Evolutionary conservation across 2,113 vertebrate genomes (phyloP), one percentile per base, ranked within the genome.

Genomic region (Onychorhynchus coronatus): DNA sequence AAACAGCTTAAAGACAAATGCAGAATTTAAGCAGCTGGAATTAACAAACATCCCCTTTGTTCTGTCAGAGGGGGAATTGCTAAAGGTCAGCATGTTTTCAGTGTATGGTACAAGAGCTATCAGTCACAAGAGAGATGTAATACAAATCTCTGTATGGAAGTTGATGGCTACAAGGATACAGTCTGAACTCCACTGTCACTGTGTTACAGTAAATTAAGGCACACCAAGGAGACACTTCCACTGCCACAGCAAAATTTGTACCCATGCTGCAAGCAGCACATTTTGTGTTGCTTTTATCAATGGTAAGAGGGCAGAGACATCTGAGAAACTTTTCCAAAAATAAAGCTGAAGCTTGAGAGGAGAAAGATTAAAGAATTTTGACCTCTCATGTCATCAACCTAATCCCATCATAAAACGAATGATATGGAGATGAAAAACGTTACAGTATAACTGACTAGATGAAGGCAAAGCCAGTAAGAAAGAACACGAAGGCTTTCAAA

Each of bases 41-140:
- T 73, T 76, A 96, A 88, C 62, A 88, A 66, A 63, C 62, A 61
- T 19, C 11, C 35, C n/a, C 81, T 91, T 91, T 93, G 70, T 94
- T 90, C 55, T 27, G 53, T 46, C 6, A 17, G 88, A 91, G 31
- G 10, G 56, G 37, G 30, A 79, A 68, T 11, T 65, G 78, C 77
- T 66, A 72, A 85, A 88, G 85, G 82, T 93, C 85, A 88, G 66
- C 5, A 0, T 71, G 66, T 61, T 94, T 94, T 75, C 78, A 87
- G 53, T 4, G 7, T n/a, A 56, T 0, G 2, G 42, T 75, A 65
- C 62, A 94, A 76, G 70, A 93, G 63, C 74, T 52, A 75, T 42
- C 78, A 53, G 58, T 78, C 88, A 80, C 59, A 58, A 70, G 49
- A 65, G 71, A 80, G 47, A 28, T 23, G 50, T 83, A 75, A 49